Evolutionary conservation across 2,113 vertebrate species (phyloP).

Genomic region (Propithecus coquereli): DNA sequence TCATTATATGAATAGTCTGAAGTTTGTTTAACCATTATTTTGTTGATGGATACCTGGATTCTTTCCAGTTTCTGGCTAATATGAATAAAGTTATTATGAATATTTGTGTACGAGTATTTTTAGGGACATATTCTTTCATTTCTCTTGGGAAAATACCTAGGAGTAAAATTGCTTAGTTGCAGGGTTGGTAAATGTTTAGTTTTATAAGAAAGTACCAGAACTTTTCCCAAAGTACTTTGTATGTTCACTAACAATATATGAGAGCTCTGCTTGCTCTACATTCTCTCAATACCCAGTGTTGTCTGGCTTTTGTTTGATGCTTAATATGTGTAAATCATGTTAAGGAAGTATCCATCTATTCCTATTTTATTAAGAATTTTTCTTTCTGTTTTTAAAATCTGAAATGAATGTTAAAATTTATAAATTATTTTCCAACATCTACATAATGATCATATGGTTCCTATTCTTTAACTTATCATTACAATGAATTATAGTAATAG

Average conservation of each 20-base stretch:
- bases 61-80: not conserved
- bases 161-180: not conserved
- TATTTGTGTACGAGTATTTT: not conserved
- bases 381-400: slow-evolving; percentile 34
- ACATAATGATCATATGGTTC: not conserved
- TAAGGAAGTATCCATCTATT: not conserved
- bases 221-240: not conserved
- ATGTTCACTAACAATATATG: not conserved
- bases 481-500: not conserved
- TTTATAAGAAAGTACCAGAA: slow-evolving; percentile 18
- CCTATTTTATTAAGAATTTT: not conserved
- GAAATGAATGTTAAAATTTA: not conserved
- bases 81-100: not conserved
- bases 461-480: not conserved
- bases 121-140: not conserved
- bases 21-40: not conserved
- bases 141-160: slow-evolving; percentile 8
- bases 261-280: not conserved
- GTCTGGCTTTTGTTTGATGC: slow-evolving; percentile 24
- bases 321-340: not conserved
- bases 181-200: not conserved
- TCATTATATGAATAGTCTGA: not conserved
- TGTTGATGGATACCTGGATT: not conserved
- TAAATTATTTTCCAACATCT: not conserved
- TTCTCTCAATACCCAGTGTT: not conserved